Conservation (phyloP, 35 echinoderm and acorn worm genomes). For the Acanthaster planci region DNA sequence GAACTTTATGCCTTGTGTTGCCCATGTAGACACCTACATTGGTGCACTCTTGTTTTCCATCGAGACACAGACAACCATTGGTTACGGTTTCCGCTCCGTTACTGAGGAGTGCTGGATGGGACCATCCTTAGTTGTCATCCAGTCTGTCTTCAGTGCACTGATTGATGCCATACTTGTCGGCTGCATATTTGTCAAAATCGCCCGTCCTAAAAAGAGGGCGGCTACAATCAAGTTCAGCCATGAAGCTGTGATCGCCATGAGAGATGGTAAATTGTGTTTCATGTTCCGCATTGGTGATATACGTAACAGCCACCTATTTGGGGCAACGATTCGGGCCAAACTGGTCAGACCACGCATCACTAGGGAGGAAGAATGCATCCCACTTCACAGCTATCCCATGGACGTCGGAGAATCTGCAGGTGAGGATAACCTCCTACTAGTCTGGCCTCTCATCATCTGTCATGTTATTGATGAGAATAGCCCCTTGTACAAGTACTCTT, state of each 20-base stretch:
- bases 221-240: constrained; percentile 96
- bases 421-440: constrained; percentile 76
- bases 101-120: constrained; percentile 92
- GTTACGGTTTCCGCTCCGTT: constrained; percentile 85
- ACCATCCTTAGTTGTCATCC: constrained; percentile 69
- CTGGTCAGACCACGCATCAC: constrained; percentile 72
- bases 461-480: constrained; percentile 87
- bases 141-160: constrained; percentile 95
- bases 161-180: constrained; percentile 92
- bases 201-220: constrained; percentile 90
- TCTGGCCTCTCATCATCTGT: constrained; percentile 91
- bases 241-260: constrained; percentile 69
- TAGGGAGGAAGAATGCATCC: constrained; percentile 86
- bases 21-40: constrained; percentile 84
- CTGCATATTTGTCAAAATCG: constrained; percentile 92
- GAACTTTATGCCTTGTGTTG: constrained; percentile 84
- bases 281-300: constrained; percentile 96
- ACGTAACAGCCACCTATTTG: constrained; percentile 83
- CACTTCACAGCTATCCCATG: constrained; percentile 66
- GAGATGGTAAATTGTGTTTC: constrained; percentile 89
- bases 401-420: constrained; percentile 45
- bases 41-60: constrained; percentile 89
- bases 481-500: constrained; percentile 78
- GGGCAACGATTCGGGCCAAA: constrained; percentile 73
- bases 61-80: constrained; percentile 97